phyloP scores from a whole-genome alignment of 2,113 vertebrate species.

The Alexandromys fortis region DNA sequence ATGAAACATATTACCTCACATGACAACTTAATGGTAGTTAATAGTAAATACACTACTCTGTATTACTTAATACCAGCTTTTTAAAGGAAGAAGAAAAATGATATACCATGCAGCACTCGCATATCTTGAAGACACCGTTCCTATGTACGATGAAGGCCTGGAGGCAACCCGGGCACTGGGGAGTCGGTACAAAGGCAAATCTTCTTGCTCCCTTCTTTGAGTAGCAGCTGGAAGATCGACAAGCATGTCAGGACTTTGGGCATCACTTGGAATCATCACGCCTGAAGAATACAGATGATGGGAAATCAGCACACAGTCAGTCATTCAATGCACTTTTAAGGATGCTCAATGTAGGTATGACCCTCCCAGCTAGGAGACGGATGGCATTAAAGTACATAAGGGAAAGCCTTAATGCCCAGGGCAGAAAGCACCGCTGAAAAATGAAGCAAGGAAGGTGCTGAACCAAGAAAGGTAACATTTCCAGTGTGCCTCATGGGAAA shows the following conservation, averaged over 20 bases:
- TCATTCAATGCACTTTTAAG: not conserved
- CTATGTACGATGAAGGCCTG: conserved; percentile 15
- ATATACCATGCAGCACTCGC: not conserved
- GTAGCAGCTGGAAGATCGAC: conserved; percentile 59
- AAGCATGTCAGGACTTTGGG: conserved; percentile 30
- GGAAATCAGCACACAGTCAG: not conserved
- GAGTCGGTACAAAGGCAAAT: conserved; percentile 63
- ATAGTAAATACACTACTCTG: not conserved
- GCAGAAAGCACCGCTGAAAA: not conserved
- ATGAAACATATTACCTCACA: not conserved
- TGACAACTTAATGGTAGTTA: not conserved
- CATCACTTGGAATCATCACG: conserved; percentile 46
- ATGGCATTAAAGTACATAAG: not conserved
- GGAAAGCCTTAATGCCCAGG: not conserved
- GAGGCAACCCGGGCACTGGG: conserved; percentile 28
- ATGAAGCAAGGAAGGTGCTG: not conserved
- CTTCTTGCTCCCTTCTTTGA: conserved; percentile 68
- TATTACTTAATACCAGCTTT: not conserved
- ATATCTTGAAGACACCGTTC: conserved; percentile 66
- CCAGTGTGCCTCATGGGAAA: not conserved
- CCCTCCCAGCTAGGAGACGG: not conserved
- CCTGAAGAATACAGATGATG: conserved; percentile 62
- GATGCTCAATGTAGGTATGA: too few relatives aligned
- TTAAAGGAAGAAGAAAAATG: not conserved
- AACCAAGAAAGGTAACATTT: not conserved